Evolutionary conservation across 2,888 invertebrate species (phyloP), one percentile per base, ranked within the genome.

Genomic region (Pedicia rivosa): DNA sequence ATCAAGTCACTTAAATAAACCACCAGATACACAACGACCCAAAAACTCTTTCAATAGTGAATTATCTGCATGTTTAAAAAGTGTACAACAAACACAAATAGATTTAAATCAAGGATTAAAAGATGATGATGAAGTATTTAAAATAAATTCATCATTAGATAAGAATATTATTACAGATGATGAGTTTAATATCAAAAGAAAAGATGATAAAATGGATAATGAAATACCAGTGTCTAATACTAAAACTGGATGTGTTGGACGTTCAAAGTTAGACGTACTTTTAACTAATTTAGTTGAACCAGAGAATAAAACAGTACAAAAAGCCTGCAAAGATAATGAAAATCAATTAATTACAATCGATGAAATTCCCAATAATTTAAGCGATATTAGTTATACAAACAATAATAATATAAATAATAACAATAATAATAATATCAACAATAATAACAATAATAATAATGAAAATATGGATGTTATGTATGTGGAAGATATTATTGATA

Each of bases 1-100:
- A 52, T 68, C 73, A 3, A 47, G 48, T 3, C 54, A 57, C 38
- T 40, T 59, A n/a, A 35, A 35, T 26, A 20, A 35, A 26, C 19
- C 30, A 17, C 30, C 30, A 2, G n/a, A 17, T 17, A 17, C 30
- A 30, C 17, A 16, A 17, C 19, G n/a, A 17, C 30, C 30, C 17
- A n/a, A n/a, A n/a, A n/a, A n/a, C n/a, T n/a, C n/a, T n/a, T n/a
- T n/a, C n/a, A 31, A 30, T 15, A 29, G 16, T 7, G 19, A 36
- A 19, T 14, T 30, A 24, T 9, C 29, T 36, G 10, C 34, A 40
- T 39, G 38, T 40, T 42, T 39, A 42, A 36, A 14, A 35, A 38
- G 16, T 30, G 37, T 13, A 39, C 33, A 41, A 41, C 34, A 22
- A 42, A 36, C n/a, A 41, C 40, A 29, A 42, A 42, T 28, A 42